Evolutionary conservation across 2,113 vertebrate species (phyloP).

Genomic region (Collichthys lucidus): DNA sequence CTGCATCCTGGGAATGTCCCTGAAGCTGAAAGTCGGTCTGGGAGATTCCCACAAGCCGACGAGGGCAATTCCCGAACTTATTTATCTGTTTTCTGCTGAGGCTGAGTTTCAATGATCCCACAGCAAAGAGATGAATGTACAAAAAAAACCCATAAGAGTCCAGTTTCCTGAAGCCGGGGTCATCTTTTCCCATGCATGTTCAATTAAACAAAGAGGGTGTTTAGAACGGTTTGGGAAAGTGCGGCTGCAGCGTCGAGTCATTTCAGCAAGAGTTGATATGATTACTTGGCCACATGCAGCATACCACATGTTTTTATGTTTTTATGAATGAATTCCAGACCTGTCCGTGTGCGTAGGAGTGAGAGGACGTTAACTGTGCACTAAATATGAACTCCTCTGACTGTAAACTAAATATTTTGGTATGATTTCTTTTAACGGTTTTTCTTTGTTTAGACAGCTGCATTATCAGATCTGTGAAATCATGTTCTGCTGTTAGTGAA

Average conservation of each 20-base stretch:
- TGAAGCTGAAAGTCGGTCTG: slow-evolving; percentile 62
- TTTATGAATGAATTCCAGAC: slow-evolving; percentile 42
- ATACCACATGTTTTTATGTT: slow-evolving; percentile 6
- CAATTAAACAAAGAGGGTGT: slow-evolving; percentile 30
- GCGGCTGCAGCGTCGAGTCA: slow-evolving; percentile 7
- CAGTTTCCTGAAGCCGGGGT: slow-evolving; percentile 30
- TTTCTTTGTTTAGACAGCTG: slow-evolving; percentile 4
- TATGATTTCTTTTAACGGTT: background rate
- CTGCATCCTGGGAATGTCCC: slow-evolving; percentile 80
- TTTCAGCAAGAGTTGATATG: slow-evolving; percentile 31
- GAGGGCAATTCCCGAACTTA: slow-evolving; percentile 72
- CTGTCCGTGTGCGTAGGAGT: background rate
- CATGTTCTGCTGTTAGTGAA: background rate
- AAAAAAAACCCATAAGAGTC: slow-evolving; percentile 11
- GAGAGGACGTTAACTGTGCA: background rate
- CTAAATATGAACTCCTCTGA: background rate
- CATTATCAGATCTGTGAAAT: background rate
- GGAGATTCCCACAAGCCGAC: slow-evolving; percentile 79
- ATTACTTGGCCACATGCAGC: slow-evolving; percentile 1
- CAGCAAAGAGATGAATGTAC: slow-evolving; percentile 36
- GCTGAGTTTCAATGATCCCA: slow-evolving; percentile 31
- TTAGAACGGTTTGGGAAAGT: slow-evolving; percentile 19
- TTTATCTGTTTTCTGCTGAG: slow-evolving; percentile 54
- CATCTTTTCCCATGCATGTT: slow-evolving; percentile 6
- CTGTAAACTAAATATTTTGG: background rate